Evolutionary conservation across 2,888 invertebrate species (phyloP).

Genomic region (Hirtodrosophila histrioides): DNA sequence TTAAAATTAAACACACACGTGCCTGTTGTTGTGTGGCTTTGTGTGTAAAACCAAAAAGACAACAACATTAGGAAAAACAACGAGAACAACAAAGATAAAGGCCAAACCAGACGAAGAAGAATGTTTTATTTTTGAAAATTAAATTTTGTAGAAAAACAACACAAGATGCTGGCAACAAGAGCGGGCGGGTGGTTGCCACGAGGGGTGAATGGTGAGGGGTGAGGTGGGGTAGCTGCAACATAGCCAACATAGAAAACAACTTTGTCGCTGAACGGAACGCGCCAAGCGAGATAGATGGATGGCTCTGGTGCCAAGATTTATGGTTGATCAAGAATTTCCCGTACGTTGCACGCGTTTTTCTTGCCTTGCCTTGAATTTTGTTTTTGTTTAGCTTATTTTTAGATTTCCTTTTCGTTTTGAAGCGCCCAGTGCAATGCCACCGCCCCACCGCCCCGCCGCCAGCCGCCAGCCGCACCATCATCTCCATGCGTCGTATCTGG

Average conservation of each 20-base stretch:
- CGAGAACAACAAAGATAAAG: constrained; percentile 19
- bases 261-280: constrained; percentile 75
- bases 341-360: constrained; percentile 65
- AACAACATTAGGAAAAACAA: constrained; percentile 2
- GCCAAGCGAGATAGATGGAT: constrained; percentile 81
- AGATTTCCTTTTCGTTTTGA: constrained; percentile 66
- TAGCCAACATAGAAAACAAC: constrained; percentile 66
- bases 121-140: constrained; percentile 69
- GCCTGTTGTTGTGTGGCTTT: constrained; percentile 30
- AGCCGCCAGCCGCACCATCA: background rate
- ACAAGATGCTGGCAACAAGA: constrained; percentile 15
- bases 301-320: constrained; percentile 80
- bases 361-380: constrained; percentile 30
- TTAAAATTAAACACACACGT: constrained; percentile 37
- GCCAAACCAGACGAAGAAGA: constrained; percentile 47
- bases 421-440: constrained; percentile 56
- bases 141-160: constrained; percentile 58
- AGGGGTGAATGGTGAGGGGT: background rate
- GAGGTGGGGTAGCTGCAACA: constrained; percentile 16
- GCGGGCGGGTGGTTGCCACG: background rate
- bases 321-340: constrained; percentile 82
- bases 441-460: background rate
- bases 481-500: constrained; percentile 11
- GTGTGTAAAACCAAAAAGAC: constrained; percentile 6
- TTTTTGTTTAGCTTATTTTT: constrained; percentile 66